Conservation (phyloP, 2,113 vertebrate species). For the Quiscalus mexicanus region DNA sequence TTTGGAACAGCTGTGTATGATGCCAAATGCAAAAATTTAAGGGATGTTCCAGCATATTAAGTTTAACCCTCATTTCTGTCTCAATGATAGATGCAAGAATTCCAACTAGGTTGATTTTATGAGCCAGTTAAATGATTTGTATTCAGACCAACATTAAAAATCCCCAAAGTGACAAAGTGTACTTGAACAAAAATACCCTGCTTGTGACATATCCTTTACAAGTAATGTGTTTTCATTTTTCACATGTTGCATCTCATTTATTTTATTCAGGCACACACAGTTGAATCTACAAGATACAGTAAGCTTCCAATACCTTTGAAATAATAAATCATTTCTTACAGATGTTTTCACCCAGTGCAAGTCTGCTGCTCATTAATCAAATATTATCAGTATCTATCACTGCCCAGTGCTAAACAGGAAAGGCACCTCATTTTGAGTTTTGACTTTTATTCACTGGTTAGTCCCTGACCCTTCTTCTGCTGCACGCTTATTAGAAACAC, state of each 20-base stretch:
- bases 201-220: conserved; percentile 79
- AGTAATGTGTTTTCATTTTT: conserved; percentile 86
- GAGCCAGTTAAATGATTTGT: conserved; percentile 82
- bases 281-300: conserved; percentile 79
- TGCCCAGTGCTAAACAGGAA: conserved; percentile 69
- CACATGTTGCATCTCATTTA: conserved; percentile 88
- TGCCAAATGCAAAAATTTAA: conserved; percentile 70
- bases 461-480: conserved; percentile 72
- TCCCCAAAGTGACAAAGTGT: conserved; percentile 79
- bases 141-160: conserved; percentile 81
- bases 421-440: conserved; percentile 75
- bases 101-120: conserved; percentile 79
- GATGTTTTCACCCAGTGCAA: conserved; percentile 79
- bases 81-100: conserved; percentile 81
- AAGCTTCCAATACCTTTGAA: conserved; percentile 78
- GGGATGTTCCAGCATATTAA: conserved; percentile 80
- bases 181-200: conserved; percentile 81
- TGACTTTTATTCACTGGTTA: conserved; percentile 78
- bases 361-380: conserved; percentile 86
- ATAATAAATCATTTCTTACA: conserved; percentile 88
- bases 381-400: conserved; percentile 84
- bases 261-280: conserved; percentile 79
- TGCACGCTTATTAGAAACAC: conserved; percentile 46
- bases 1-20: conserved; percentile 50
- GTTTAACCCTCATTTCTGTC: conserved; percentile 81